These are phyloP conservation scores for Melanocharis versteri DNA, from an alignment of 2,113 vertebrate species.

Conservation along the genomic window DNA sequence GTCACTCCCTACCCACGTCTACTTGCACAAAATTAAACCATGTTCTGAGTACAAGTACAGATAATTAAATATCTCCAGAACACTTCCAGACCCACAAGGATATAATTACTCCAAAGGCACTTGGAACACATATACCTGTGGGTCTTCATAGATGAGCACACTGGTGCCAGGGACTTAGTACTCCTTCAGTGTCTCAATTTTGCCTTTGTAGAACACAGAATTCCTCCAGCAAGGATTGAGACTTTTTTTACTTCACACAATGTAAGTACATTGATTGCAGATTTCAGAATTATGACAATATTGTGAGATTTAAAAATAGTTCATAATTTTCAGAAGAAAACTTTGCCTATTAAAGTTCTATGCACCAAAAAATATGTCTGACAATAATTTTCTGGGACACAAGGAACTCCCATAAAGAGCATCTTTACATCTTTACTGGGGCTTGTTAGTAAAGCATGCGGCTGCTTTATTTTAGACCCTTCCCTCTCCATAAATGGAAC, in stretches of 20 bases:
- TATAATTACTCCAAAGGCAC: background rate
- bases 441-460: constrained; percentile 21
- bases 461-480: constrained; percentile 56
- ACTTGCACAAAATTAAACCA: background rate
- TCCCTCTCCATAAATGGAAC: constrained; percentile 53
- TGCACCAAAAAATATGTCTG: background rate
- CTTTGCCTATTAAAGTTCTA: background rate
- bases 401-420: background rate
- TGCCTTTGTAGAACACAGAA: background rate
- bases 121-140: background rate
- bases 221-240: background rate
- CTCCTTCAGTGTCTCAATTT: background rate
- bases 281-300: background rate
- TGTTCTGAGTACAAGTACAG: background rate
- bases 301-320: background rate
- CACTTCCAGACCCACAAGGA: background rate
- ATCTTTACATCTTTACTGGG: background rate
- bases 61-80: background rate
- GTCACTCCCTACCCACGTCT: background rate
- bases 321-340: background rate
- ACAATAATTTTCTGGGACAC: background rate
- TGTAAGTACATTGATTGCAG: background rate
- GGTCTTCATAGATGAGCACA: background rate
- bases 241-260: background rate
- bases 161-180: background rate